phyloP scores from a whole-genome alignment of 2,797 vertebrate species.

The Cottoperca gobio region DNA sequence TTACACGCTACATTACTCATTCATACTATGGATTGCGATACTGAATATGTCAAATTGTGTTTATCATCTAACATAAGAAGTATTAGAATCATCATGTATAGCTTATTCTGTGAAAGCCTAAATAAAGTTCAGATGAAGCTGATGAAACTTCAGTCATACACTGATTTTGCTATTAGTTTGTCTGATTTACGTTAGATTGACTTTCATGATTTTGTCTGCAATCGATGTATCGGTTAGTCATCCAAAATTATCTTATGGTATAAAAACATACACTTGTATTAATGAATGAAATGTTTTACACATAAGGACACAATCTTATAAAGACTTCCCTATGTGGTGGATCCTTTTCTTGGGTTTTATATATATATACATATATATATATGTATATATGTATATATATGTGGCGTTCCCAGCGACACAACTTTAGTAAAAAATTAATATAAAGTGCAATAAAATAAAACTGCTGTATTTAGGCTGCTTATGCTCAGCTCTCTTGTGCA shows the following conservation, averaged over 20 bases:
- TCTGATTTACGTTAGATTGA: conserved; percentile 30
- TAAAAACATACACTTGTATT: neutral
- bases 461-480: no score
- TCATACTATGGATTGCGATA: conserved; percentile 77
- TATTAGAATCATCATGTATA: conserved; percentile 80
- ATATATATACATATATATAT: no score
- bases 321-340: neutral
- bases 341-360: neutral
- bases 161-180: conserved; percentile 39
- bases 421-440: neutral
- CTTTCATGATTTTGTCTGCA: neutral
- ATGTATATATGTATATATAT: no score
- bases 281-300: neutral
- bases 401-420: no score
- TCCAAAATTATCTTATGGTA: neutral
- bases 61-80: conserved; percentile 75
- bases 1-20: conserved; percentile 75
- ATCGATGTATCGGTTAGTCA: neutral
- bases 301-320: neutral
- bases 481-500: neutral
- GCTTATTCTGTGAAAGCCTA: conserved; percentile 79
- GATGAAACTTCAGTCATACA: conserved; percentile 46
- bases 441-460: neutral
- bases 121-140: conserved; percentile 79
- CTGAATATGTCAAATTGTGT: conserved; percentile 78